A percentile compares a stretch with the other conserved stretches of the same genome.
Conservation (phyloP, 2,113 vertebrate species). For the Gallinago jamesoni region DNA sequence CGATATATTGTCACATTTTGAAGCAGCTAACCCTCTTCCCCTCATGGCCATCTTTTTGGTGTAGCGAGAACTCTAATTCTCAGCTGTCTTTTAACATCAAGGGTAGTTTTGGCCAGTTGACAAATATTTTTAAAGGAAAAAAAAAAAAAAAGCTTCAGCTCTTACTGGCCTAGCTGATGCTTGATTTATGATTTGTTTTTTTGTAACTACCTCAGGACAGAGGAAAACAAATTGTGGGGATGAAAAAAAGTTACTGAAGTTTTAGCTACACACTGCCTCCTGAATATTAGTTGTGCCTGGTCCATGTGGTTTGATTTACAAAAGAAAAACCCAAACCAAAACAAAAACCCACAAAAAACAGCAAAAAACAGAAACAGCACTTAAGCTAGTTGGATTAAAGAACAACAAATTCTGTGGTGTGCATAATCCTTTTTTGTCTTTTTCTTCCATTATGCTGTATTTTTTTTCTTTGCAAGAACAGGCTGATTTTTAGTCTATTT, state of each 20-base stretch:
- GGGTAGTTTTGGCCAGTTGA: constrained; percentile 78
- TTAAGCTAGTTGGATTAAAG: constrained; percentile 74
- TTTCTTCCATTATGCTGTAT: constrained; percentile 69
- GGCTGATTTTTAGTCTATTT: constrained; percentile 83
- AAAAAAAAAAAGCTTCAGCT: neutral
- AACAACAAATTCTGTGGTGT: constrained; percentile 83
- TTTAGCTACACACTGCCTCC: constrained; percentile 81
- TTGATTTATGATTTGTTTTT: constrained; percentile 69
- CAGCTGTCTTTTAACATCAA: constrained; percentile 76
- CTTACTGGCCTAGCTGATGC: constrained; percentile 55
- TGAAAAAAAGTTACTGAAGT: constrained; percentile 71
- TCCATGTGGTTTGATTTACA: constrained; percentile 76
- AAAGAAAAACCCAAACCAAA: constrained; percentile 17
- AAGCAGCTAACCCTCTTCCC: constrained; percentile 77
- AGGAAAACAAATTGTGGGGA: constrained; percentile 77
- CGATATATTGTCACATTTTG: constrained; percentile 52
- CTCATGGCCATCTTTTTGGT: constrained; percentile 74
- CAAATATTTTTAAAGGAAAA: constrained; percentile 59
- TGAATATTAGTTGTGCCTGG: constrained; percentile 80
- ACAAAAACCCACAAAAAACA: neutral
- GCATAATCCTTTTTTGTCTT: constrained; percentile 69
- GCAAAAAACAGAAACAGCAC: constrained; percentile 49
- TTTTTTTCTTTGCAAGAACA: constrained; percentile 75
- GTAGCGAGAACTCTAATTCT: constrained; percentile 76
- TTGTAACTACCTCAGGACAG: constrained; percentile 84